Evolutionary conservation across 1,140 invertebrate genomes (phyloP).

Genomic region (Lethrus apterus): DNA sequence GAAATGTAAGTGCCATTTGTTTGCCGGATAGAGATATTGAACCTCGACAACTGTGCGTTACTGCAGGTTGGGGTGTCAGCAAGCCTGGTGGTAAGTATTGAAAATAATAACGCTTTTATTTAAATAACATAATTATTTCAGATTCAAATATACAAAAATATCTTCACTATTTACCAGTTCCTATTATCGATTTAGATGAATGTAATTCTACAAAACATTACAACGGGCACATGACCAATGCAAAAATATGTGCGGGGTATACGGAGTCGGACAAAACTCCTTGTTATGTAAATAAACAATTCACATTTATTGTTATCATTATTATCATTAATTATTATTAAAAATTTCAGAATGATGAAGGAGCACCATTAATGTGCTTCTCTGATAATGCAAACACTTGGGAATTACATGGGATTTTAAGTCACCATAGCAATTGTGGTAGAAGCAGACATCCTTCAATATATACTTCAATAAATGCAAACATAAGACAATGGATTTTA

Average conservation of each 20-base stretch:
- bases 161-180: slow-evolving; percentile 49
- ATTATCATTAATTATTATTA: background rate
- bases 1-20: slow-evolving; percentile 51
- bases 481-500: slow-evolving; percentile 36
- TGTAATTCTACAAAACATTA: slow-evolving; percentile 57
- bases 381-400: slow-evolving; percentile 46
- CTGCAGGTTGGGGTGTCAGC: slow-evolving; percentile 52
- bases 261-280: slow-evolving; percentile 49
- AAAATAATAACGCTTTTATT: background rate
- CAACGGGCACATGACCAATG: slow-evolving; percentile 47
- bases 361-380: slow-evolving; percentile 56
- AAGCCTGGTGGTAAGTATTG: slow-evolving; percentile 40
- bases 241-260: slow-evolving; percentile 53
- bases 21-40: slow-evolving; percentile 45
- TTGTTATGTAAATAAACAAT: slow-evolving; percentile 49
- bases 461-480: slow-evolving; percentile 41
- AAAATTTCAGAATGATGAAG: slow-evolving; percentile 53
- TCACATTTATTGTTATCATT: slow-evolving; percentile 10
- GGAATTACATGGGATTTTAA: slow-evolving; percentile 55
- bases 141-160: slow-evolving; percentile 48
- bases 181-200: slow-evolving; percentile 46
- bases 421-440: slow-evolving; percentile 53
- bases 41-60: slow-evolving; percentile 50
- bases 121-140: slow-evolving; percentile 23
- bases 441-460: slow-evolving; percentile 50